phyloP scores from a whole-genome alignment of 2,113 vertebrate species.

The Pollachius pollachius region DNA sequence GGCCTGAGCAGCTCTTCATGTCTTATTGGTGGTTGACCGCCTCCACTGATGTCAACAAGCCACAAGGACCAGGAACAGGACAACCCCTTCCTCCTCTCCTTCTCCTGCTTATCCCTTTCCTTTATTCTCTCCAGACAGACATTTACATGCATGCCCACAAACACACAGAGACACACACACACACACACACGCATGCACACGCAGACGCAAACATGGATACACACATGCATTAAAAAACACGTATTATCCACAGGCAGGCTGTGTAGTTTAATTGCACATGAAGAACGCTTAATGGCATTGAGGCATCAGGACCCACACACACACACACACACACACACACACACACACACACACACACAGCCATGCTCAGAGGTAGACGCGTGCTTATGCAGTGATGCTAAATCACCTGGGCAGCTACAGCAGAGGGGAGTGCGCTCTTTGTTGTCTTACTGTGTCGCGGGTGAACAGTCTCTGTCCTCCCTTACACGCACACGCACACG shows the following conservation, averaged over 20 bases:
- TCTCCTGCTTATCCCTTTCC: constrained; percentile 58
- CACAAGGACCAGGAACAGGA: constrained; percentile 66
- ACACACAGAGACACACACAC: constrained; percentile 3
- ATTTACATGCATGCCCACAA: neutral
- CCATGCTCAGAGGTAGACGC: constrained; percentile 18
- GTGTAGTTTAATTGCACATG: too few species aligned
- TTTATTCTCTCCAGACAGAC: neutral
- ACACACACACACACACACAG: constrained; percentile 8
- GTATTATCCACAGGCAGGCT: neutral
- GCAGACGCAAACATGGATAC: neutral
- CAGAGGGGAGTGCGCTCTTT: constrained; percentile 12
- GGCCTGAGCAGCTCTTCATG: constrained; percentile 95
- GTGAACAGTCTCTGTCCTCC: neutral
- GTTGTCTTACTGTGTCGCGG: neutral
- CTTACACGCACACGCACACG: too few species aligned
- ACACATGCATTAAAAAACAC: constrained; percentile 11
- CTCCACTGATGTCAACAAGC: constrained; percentile 91
- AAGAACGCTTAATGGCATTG: too few species aligned
- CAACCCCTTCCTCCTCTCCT: constrained; percentile 66
- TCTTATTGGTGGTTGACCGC: constrained; percentile 97
- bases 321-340: constrained; percentile 9
- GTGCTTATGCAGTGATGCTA: constrained; percentile 46
- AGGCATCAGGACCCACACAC: neutral
- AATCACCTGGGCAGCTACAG: constrained; percentile 49
- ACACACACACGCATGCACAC: neutral